Percentiles rank a stretch among this genome's conserved stretches.
Conservation (phyloP, 1,140 invertebrate genomes). For the Hesperophylax magnus region DNA sequence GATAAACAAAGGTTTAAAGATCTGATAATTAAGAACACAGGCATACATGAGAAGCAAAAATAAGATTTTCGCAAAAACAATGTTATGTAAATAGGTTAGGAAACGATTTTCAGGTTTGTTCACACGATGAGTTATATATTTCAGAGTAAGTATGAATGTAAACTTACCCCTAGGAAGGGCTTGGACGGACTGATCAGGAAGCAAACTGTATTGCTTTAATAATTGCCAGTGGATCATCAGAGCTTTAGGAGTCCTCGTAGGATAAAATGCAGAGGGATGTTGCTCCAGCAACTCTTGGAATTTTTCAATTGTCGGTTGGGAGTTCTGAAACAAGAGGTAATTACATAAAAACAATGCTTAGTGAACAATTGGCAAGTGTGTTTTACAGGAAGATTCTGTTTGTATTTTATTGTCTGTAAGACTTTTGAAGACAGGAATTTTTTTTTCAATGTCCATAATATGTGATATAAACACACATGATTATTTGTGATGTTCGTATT, state of each 20-base stretch:
- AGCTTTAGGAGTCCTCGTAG: slow-evolving; percentile 87
- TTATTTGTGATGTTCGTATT: no score
- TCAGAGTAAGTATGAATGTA: background rate
- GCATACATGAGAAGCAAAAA: background rate
- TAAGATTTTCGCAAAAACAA: background rate
- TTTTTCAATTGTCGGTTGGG: slow-evolving; percentile 78
- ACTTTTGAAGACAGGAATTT: no score
- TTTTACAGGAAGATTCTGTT: no score
- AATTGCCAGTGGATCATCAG: slow-evolving; percentile 92
- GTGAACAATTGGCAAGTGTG: no score
- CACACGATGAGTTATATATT: no score
- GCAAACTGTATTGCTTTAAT: slow-evolving; percentile 93
- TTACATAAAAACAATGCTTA: no score
- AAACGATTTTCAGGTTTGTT: no score
- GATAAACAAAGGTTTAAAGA: background rate
- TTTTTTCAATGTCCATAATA: no score
- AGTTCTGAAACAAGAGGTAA: slow-evolving; percentile 49
- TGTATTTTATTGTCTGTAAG: no score
- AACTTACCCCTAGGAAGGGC: slow-evolving; percentile 71
- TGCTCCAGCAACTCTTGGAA: slow-evolving; percentile 92
- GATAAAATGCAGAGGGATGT: slow-evolving; percentile 89
- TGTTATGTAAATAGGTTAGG: no score
- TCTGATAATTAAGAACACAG: background rate
- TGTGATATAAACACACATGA: no score
- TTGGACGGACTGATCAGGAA: slow-evolving; percentile 90